These are phyloP conservation scores for Xylocampa areola DNA, from an alignment of 2,888 invertebrate genomes.

Conservation along the genomic window DNA sequence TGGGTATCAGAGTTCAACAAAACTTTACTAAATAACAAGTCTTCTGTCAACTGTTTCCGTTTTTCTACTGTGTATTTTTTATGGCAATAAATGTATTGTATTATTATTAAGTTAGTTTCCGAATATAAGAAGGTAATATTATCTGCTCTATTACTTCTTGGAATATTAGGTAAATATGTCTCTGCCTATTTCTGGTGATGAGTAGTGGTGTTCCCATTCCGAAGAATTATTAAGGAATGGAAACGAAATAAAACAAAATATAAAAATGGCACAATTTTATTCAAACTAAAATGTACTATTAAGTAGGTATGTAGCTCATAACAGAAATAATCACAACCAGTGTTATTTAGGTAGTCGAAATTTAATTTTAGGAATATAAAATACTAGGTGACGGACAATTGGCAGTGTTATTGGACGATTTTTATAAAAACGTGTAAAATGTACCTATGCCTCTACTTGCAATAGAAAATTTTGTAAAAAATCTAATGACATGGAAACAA, in stretches of 20 bases:
- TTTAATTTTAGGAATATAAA: constrained; percentile 54
- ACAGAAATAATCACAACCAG: constrained; percentile 84
- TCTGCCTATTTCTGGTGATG: too few relatives aligned
- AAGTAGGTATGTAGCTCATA: constrained; percentile 66
- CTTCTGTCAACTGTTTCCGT: too few relatives aligned
- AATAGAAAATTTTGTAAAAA: constrained; percentile 73
- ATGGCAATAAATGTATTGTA: too few relatives aligned
- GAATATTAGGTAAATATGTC: too few relatives aligned
- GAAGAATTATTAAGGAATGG: too few relatives aligned
- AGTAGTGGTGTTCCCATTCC: too few relatives aligned
- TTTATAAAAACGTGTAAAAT: constrained; percentile 49
- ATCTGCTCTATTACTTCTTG: too few relatives aligned
- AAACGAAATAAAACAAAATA: constrained; percentile 55
- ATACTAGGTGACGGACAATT: constrained; percentile 59
- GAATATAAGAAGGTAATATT: too few relatives aligned
- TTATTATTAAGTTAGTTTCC: too few relatives aligned
- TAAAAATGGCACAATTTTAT: constrained; percentile 85
- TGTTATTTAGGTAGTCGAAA: constrained; percentile 69
- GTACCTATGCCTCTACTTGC: constrained; percentile 51
- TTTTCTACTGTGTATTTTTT: too few relatives aligned
- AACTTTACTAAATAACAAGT: too few relatives aligned
- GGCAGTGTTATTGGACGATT: constrained; percentile 67
- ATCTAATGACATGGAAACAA: constrained; percentile 69
- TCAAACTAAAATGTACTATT: constrained; percentile 69
- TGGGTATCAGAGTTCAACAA: too few relatives aligned